These are phyloP conservation scores for Ichneumon xanthorius DNA, from an alignment of 2,888 invertebrate genomes.

Conservation along the genomic window DNA sequence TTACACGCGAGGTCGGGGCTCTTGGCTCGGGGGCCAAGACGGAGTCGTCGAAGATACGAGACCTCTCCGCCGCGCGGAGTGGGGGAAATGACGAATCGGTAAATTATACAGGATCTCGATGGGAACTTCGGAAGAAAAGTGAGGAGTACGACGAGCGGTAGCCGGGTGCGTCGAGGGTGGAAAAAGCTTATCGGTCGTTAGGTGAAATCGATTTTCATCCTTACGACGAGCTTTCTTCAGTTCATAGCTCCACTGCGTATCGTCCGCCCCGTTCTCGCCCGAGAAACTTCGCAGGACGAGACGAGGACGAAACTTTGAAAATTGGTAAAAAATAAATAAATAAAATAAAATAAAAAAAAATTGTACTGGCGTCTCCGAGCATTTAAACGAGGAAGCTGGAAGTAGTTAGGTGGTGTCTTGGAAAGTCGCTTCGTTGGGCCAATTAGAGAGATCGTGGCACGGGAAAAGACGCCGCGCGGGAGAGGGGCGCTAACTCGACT, in stretches of 20 bases:
- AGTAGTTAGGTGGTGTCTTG: conserved; percentile 14
- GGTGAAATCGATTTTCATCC: conserved; percentile 40
- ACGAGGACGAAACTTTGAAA: neutral
- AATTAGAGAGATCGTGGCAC: conserved; percentile 37
- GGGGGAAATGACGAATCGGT: conserved; percentile 52
- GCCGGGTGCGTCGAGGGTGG: conserved; percentile 28
- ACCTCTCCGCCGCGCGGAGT: neutral
- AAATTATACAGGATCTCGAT: conserved; percentile 52
- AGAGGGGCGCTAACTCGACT: conserved; percentile 3
- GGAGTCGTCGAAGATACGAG: conserved; percentile 3
- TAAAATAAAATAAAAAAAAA: conserved; percentile 11
- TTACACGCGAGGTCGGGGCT: conserved; percentile 38
- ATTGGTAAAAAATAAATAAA: neutral
- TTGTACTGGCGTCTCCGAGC: conserved; percentile 1
- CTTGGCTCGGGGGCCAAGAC: conserved; percentile 21
- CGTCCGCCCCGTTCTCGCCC: neutral
- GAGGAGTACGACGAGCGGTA: conserved; percentile 8
- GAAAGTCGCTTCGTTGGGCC: conserved; percentile 30
- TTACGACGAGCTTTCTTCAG: neutral
- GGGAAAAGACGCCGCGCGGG: neutral
- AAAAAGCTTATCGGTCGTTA: conserved; percentile 54
- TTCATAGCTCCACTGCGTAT: neutral
- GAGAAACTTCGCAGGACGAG: conserved; percentile 8
- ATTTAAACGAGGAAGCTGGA: neutral
- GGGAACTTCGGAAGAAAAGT: conserved; percentile 21